These are phyloP conservation scores for Aspidoscelis tigris DNA, from an alignment of 2,113 vertebrate genomes.

Conservation along the genomic window DNA sequence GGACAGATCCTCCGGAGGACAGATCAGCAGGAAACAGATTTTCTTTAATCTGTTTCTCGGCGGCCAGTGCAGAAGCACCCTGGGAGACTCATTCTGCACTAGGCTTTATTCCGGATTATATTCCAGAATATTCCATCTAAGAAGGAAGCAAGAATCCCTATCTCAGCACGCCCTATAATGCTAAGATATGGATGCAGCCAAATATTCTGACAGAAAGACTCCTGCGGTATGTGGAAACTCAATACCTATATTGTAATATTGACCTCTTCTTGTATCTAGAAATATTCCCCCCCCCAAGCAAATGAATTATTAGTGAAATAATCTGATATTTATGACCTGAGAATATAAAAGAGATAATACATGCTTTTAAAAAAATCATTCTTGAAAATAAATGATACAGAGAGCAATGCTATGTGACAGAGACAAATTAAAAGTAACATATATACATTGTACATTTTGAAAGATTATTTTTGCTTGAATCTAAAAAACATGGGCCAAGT, in stretches of 20 bases:
- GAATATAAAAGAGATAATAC: background rate
- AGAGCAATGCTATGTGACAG: background rate
- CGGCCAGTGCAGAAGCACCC: too few relatives aligned
- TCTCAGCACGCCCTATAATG: too few relatives aligned
- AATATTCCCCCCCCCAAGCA: background rate
- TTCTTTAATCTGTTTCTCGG: too few relatives aligned
- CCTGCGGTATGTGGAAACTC: background rate
- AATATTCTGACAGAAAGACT: background rate
- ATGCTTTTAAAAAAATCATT: background rate
- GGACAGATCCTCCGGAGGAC: too few relatives aligned
- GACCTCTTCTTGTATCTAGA: background rate
- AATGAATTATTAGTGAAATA: background rate
- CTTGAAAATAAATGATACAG: background rate
- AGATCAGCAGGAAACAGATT: too few relatives aligned
- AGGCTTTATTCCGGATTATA: background rate
- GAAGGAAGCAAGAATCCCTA: too few relatives aligned
- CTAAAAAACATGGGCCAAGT: background rate
- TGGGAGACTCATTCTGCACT: too few relatives aligned
- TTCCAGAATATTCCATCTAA: background rate
- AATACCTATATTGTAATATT: background rate
- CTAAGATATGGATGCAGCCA: background rate
- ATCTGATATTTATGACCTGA: background rate
- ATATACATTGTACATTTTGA: background rate
- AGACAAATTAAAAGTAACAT: background rate
- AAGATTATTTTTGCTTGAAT: background rate